phyloP scores from a whole-genome alignment of 1,140 invertebrate species.

The Diorhabda carinulata region DNA sequence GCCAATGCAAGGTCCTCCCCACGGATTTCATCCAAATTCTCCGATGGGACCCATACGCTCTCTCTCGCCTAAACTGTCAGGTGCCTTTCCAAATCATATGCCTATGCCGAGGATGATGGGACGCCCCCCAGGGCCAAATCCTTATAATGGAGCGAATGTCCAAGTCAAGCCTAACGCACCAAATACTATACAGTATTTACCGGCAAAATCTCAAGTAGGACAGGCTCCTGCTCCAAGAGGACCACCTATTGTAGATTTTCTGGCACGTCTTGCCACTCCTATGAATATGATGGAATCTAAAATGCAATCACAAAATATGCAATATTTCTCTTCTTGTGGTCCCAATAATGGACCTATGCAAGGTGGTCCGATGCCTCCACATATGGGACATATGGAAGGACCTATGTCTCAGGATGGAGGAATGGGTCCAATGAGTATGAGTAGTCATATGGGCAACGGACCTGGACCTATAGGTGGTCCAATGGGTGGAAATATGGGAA shows the following conservation, averaged over 20 bases:
- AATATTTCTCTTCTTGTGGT: constrained; percentile 65
- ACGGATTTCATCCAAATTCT: constrained; percentile 47
- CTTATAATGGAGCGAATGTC: constrained; percentile 78
- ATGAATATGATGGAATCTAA: constrained; percentile 68
- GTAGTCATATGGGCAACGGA: constrained; percentile 47
- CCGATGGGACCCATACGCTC: constrained; percentile 48
- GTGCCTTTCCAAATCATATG: constrained; percentile 48
- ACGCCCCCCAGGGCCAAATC: constrained; percentile 58
- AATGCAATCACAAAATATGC: constrained; percentile 66
- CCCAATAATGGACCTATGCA: constrained; percentile 51
- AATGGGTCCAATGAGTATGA: constrained; percentile 54
- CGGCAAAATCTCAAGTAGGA: constrained; percentile 75
- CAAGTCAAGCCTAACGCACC: constrained; percentile 94
- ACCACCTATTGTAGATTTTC: constrained; percentile 88
- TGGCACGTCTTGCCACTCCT: constrained; percentile 82
- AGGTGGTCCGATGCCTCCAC: constrained; percentile 46
- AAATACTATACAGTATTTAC: constrained; percentile 97
- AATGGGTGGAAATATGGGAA: constrained; percentile 41
- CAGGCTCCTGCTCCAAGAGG: constrained; percentile 62
- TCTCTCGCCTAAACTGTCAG: constrained; percentile 49
- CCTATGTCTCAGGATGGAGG: constrained; percentile 46
- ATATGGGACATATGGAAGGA: constrained; percentile 50
- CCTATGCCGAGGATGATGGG: constrained; percentile 51
- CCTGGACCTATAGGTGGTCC: constrained; percentile 42
- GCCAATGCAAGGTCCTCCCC: constrained; percentile 45